Evolutionary conservation across 2,113 vertebrate species (phyloP).

Genomic region (Origma solitaria): DNA sequence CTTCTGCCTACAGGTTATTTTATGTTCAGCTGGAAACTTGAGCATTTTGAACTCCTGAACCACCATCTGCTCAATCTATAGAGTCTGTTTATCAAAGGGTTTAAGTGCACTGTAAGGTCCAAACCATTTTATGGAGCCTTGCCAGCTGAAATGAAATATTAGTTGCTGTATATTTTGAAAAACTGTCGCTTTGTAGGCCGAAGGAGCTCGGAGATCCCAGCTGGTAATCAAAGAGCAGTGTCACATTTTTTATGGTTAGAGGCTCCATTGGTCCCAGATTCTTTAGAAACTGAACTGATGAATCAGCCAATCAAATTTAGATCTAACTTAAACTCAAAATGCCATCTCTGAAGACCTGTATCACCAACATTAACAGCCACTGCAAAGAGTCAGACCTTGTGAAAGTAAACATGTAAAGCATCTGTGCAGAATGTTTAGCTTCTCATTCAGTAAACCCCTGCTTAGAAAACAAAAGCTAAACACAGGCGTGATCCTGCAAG

Average conservation of each 20-base stretch:
- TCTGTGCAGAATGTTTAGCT: background rate
- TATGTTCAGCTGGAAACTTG: constrained; percentile 37
- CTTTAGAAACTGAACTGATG: constrained; percentile 14
- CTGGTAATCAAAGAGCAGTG: constrained; percentile 8
- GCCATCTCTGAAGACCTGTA: background rate
- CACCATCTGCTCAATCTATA: constrained; percentile 33
- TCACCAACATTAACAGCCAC: background rate
- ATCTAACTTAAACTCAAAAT: constrained; percentile 3
- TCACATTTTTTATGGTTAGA: constrained; percentile 38
- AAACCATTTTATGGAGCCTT: constrained; percentile 42
- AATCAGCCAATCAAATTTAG: constrained; percentile 32
- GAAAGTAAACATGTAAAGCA: background rate
- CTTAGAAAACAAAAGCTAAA: background rate
- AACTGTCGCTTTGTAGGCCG: constrained; percentile 30
- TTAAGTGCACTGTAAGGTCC: constrained; percentile 41
- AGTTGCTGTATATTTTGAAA: constrained; percentile 47
- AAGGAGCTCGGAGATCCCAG: constrained; percentile 30
- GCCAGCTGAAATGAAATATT: constrained; percentile 57
- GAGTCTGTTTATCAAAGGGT: constrained; percentile 35
- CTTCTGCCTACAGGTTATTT: constrained; percentile 50
- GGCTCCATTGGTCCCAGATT: background rate
- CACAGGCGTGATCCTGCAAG: background rate
- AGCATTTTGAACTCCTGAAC: constrained; percentile 50
- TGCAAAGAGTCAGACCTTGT: background rate
- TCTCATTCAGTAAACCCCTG: background rate